phyloP scores from a whole-genome alignment of 2,113 vertebrate genomes.

The Stictonetta naevosa region DNA sequence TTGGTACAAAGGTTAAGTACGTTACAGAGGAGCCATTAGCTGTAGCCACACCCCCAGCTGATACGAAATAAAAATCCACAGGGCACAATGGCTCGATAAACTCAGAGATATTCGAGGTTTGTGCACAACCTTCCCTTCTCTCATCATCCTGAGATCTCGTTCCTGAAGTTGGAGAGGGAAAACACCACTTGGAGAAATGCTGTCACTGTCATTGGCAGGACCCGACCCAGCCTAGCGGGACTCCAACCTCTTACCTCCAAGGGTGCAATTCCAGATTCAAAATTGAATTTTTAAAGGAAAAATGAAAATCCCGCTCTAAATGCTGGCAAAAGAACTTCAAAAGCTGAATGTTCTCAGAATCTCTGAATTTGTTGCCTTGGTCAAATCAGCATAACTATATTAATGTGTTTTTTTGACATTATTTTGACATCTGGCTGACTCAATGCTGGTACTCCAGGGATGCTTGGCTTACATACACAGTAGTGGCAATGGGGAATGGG shows the following conservation, averaged over 20 bases:
- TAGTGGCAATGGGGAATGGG: neutral
- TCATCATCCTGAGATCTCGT: neutral
- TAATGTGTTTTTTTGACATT: neutral
- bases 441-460: neutral
- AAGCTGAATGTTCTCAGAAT: neutral
- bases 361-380: neutral
- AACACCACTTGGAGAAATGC: neutral
- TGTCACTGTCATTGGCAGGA: accelerated
- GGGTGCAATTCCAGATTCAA: neutral
- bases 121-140: neutral
- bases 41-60: conserved; percentile 5
- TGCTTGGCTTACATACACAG: neutral
- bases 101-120: neutral
- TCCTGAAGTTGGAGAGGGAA: neutral
- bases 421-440: neutral
- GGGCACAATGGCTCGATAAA: neutral
- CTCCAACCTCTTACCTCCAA: neutral
- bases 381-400: neutral
- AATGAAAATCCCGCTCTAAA: neutral
- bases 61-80: neutral
- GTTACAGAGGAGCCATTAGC: conserved; percentile 5
- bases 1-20: conserved; percentile 35
- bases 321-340: neutral
- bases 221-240: neutral
- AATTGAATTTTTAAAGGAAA: neutral